Evolutionary conservation across 2,888 invertebrate species (phyloP), one percentile per base, ranked within the genome.

Genomic region (Limnephilus marmoratus): DNA sequence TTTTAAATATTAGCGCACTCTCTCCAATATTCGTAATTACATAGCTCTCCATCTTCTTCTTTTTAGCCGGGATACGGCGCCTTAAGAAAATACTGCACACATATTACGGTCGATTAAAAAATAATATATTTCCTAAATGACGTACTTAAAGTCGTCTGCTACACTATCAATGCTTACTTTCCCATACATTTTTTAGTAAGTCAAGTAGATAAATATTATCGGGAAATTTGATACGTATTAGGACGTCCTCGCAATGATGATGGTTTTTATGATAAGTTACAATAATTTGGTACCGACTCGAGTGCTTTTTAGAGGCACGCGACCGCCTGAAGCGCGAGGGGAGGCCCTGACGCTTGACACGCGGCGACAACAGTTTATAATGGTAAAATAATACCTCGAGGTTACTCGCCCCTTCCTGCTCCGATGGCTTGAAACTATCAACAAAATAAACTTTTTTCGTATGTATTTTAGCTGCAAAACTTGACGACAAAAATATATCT

Each of bases 331-430:
- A 85, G 86, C 85, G 86, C 90, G 92, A 82, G 86, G 91, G 93
- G 91, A 53, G 86, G 29, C 37, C 81, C 29, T 37, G 85, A 29
- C 12, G 92, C 81, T 68, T 34, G 90, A 31, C 92, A 92, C 92
- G 92, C 90, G 92, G 80, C 90, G 90, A 93, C 93, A 90, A 91
- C 93, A 85, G 91, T 93, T 93, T 91, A 93, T 90, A 90, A 93
- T 92, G 90, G 93, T 93, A 90, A 93, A 92, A 93, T 93, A 93
- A 93, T 92, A 93, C 90, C 82, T 83, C 90, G 24, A 29, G 90
- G 45, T 90, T 81, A 83, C 83, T 53, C 15, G 29, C 82, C 90
- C 53, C 81, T 81, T 88, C 15, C 81, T 41, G 45, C 81, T 18
- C 12, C 68, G 80, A 81, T 91, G 93, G 85, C 80, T 87, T 90